Percentiles rank a stretch among this genome's conserved stretches.
These are phyloP conservation scores for Pangasianodon hypophthalmus DNA, from an alignment of 2,113 vertebrate species.

Conservation along the genomic window DNA sequence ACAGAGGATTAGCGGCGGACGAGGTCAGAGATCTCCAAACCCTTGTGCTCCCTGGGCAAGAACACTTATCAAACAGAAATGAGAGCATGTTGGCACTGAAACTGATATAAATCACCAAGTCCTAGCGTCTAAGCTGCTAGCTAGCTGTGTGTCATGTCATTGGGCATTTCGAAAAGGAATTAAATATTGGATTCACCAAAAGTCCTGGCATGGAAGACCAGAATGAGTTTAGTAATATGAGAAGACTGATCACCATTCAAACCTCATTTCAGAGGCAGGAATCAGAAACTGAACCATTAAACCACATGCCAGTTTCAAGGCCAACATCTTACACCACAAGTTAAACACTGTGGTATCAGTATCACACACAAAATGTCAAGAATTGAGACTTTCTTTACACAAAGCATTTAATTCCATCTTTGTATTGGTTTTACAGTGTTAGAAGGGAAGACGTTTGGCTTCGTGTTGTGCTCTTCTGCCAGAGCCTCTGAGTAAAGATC, in stretches of 20 bases:
- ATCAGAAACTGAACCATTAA: neutral
- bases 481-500: neutral
- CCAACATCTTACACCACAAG: slow-evolving; percentile 3
- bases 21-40: slow-evolving; percentile 29
- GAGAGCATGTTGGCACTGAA: neutral
- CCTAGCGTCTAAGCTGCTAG: no score
- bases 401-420: neutral
- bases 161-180: neutral
- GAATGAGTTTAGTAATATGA: neutral
- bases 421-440: neutral
- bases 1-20: slow-evolving; percentile 35
- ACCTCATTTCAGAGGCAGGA: neutral
- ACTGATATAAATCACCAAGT: neutral
- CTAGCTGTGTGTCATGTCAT: neutral
- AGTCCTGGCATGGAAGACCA: neutral
- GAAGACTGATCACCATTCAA: neutral
- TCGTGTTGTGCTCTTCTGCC: neutral
- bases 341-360: neutral
- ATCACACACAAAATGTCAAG: neutral
- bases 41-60: neutral
- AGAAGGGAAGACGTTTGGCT: neutral
- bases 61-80: neutral
- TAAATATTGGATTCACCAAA: neutral
- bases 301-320: neutral
- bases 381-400: neutral